phyloP scores from a whole-genome alignment of 1,140 invertebrate species.

The Apis cerana region DNA sequence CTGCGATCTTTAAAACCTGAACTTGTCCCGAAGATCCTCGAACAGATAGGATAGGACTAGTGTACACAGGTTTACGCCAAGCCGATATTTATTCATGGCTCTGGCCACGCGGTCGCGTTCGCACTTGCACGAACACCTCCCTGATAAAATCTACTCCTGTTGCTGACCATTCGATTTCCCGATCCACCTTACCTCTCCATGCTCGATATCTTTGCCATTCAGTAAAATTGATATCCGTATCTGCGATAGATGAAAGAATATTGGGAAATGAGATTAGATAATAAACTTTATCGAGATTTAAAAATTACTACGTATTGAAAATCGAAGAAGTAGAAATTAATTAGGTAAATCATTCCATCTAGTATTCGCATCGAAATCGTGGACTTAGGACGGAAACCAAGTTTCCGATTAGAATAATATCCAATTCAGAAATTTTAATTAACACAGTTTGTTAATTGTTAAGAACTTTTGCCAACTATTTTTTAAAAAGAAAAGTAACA shows the following conservation, averaged over 20 bases:
- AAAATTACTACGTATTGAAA: no score
- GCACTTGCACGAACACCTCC: conserved; percentile 56
- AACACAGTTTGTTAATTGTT: no score
- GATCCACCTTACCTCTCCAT: conserved; percentile 24
- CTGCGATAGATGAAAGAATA: no score
- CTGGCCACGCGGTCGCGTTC: conserved; percentile 55
- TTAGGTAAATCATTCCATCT: no score
- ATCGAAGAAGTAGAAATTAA: no score
- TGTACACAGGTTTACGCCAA: conserved; percentile 34
- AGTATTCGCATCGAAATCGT: no score
- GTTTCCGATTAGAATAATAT: no score
- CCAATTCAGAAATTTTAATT: no score
- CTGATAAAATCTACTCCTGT: conserved; percentile 61
- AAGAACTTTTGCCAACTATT: no score
- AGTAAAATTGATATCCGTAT: not conserved
- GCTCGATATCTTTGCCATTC: not conserved
- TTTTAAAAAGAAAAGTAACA: no score
- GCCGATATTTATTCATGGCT: conserved; percentile 68
- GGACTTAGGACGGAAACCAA: no score
- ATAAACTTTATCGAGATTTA: no score
- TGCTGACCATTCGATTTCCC: conserved; percentile 46
- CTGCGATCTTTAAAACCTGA: not conserved
- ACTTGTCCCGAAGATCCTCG: conserved; percentile 25
- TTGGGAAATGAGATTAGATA: not conserved
- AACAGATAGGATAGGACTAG: conserved; percentile 45